phyloP scores from a whole-genome alignment of 2,888 invertebrate species.

The Sesamia inferens region DNA sequence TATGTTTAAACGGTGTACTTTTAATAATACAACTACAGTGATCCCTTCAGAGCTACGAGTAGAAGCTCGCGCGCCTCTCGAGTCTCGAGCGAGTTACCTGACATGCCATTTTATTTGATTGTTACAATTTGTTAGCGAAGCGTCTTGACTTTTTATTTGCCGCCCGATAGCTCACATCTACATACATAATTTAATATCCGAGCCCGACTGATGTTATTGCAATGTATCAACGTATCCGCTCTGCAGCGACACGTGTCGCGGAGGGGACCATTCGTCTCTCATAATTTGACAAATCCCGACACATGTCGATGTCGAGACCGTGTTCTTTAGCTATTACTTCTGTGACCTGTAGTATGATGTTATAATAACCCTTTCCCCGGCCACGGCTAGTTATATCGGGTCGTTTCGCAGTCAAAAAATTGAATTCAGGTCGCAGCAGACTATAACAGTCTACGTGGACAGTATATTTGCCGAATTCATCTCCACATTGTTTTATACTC shows the following conservation, averaged over 20 bases:
- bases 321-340: background rate
- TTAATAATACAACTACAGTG: constrained; percentile 18
- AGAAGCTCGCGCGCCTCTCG: background rate
- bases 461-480: background rate
- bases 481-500: background rate
- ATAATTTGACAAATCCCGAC: constrained; percentile 36
- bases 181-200: constrained; percentile 47
- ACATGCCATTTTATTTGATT: constrained; percentile 41
- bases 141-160: constrained; percentile 43
- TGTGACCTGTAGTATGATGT: background rate
- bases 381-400: background rate
- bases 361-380: background rate
- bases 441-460: constrained; percentile 13
- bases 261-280: constrained; percentile 35
- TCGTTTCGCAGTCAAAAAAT: constrained; percentile 15
- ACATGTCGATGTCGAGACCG: constrained; percentile 7
- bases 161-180: constrained; percentile 26
- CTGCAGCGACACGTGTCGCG: constrained; percentile 12
- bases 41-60: constrained; percentile 7
- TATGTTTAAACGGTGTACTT: too few relatives aligned
- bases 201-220: constrained; percentile 12
- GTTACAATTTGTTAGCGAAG: constrained; percentile 24
- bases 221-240: constrained; percentile 18
- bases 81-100: background rate
- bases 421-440: constrained; percentile 23